These are phyloP conservation scores for Hyperoplus immaculatus DNA, from an alignment of 2,797 vertebrate genomes.

Conservation along the genomic window DNA sequence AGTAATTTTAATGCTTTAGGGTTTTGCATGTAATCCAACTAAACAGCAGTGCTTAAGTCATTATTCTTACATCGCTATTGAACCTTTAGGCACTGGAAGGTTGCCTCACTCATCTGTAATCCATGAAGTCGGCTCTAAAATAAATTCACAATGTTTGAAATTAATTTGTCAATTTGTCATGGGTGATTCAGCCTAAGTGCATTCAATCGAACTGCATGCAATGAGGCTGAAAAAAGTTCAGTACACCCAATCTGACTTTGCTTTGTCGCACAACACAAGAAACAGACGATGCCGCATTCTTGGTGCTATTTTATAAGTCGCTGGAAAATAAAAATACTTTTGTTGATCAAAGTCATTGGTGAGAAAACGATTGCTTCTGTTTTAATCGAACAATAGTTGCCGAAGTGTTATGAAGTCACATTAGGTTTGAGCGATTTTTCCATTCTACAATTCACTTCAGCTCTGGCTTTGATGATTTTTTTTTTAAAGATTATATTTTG, in stretches of 20 bases:
- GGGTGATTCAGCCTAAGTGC: constrained; percentile 36
- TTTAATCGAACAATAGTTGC: constrained; percentile 68
- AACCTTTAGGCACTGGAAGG: constrained; percentile 30
- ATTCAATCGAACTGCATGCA: constrained; percentile 42
- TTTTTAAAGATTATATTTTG: too few relatives aligned
- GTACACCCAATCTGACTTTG: constrained; percentile 9
- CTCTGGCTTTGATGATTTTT: constrained; percentile 71
- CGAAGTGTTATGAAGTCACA: constrained; percentile 66
- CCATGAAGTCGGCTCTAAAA: constrained; percentile 49
- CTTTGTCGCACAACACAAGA: constrained; percentile 13
- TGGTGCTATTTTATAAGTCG: constrained; percentile 26
- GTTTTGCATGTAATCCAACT: constrained; percentile 65
- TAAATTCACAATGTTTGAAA: constrained; percentile 49
- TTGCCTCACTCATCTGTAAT: constrained; percentile 52
- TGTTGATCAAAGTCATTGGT: constrained; percentile 9
- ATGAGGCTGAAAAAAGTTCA: constrained; percentile 28
- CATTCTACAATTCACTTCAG: constrained; percentile 76
- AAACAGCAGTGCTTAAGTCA: constrained; percentile 59
- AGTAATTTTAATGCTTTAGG: constrained; percentile 58
- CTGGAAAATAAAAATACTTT: not conserved
- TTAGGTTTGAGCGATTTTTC: constrained; percentile 69
- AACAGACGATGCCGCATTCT: constrained; percentile 27
- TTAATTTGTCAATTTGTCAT: constrained; percentile 57
- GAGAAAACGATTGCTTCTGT: constrained; percentile 63
- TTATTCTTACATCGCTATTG: constrained; percentile 62